Base-by-base conservation (phyloP, 2,888 invertebrate species). In the Lottia gigantea region DNA sequence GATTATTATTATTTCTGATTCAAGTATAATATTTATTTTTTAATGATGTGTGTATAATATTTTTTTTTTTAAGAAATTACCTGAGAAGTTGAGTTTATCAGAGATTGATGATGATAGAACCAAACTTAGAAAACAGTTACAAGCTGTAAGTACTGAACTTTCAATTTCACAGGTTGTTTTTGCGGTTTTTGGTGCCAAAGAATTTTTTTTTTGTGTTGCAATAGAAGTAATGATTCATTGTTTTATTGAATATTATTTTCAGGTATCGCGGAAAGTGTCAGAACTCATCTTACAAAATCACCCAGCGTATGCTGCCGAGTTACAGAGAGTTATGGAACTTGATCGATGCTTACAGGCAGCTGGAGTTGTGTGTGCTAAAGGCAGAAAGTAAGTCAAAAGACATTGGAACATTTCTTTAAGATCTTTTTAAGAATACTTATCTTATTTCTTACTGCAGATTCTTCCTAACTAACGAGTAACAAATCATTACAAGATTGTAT, bases 211-310 rank as follows among this genome's bases (percentile, higher is more conserved):
- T n/a, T n/a, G n/a, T n/a, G n/a, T n/a, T n/a, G n/a, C n/a, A n/a
- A n/a, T n/a, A 55, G 46, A 12, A 45, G 47, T 46, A 25, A 62
- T 12, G 40, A 14, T 16, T 16, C 62, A 47, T 15, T 49, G 45
- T 11, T 62, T 45, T 31, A 11, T 47, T 68, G 62, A 40, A 40
- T 40, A 8, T 40, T 40, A 40, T 40, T 40, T 77, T 8, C 71
- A 89, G 88, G 89, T 91, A 31, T 97, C 97, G 0, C 96, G 96
- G 80, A 95, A 96, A 89, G 95, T 98, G 0, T 91, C 97, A 0
- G 95, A 96, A 80, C 91, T 98, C 47, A 98, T 98, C 82, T 91
- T 97, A 7, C 95, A 97, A 85, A 96, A 98, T 79, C 94, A 97
- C 72, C 93, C 93, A 78, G 92, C 93, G 0, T 97, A 96, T 87